Percentiles rank a stretch among this genome's conserved stretches.
phyloP scores from a whole-genome alignment of 2,113 vertebrate species.

The Meleagris gallopavo region DNA sequence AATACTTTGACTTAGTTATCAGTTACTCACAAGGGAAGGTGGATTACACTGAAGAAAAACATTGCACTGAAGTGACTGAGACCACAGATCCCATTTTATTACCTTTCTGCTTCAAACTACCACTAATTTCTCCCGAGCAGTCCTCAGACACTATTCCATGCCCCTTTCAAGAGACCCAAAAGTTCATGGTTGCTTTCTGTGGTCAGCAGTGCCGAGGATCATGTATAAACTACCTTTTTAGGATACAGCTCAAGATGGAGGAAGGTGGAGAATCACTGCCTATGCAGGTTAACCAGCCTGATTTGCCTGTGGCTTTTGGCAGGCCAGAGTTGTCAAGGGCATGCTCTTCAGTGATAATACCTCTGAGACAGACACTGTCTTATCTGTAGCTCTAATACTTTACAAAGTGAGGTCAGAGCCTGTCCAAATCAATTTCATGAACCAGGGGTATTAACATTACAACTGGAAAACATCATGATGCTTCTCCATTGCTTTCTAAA shows the following conservation, averaged over 20 bases:
- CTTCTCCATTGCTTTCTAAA: fast-evolving
- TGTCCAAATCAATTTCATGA: background rate
- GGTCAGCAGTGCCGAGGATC: background rate
- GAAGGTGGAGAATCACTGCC: background rate
- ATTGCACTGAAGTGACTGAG: background rate
- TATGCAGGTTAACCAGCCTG: background rate
- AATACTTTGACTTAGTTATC: background rate
- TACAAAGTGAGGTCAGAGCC: background rate
- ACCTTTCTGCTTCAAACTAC: background rate
- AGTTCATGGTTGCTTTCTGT: background rate
- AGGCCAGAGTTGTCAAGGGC: background rate
- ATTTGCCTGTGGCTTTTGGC: background rate
- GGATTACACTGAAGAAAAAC: background rate
- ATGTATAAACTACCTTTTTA: background rate
- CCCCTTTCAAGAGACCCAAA: background rate
- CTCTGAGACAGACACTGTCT: background rate
- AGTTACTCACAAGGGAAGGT: background rate
- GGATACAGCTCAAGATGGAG: background rate
- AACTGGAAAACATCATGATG: background rate
- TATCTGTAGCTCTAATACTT: background rate
- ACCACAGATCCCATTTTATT: background rate
- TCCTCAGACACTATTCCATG: background rate
- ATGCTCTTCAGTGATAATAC: background rate
- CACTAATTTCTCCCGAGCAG: background rate
- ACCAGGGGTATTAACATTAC: background rate